Evolutionary conservation across 2,888 invertebrate species (phyloP).

Genomic region (Cephus rjabovi): DNA sequence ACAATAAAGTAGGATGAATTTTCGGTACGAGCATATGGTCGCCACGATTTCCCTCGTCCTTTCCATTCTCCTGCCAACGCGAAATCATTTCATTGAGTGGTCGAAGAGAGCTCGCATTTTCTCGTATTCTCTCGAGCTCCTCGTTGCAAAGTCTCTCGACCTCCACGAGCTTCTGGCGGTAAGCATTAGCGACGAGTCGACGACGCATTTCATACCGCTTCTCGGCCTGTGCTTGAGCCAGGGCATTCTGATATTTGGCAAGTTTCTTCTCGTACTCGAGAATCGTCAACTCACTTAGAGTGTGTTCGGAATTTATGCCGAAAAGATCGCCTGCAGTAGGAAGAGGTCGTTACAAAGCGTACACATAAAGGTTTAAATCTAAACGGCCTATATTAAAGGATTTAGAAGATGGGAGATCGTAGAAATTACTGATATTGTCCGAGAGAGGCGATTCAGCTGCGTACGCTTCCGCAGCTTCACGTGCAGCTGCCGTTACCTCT

Average conservation of each 20-base stretch:
- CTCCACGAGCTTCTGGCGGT: conserved; percentile 60
- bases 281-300: conserved; percentile 42
- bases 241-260: conserved; percentile 54
- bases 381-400: background rate
- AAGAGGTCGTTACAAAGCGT: background rate
- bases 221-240: conserved; percentile 54
- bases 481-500: conserved; percentile 49
- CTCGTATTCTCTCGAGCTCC: conserved; percentile 62
- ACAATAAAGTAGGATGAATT: too few relatives aligned
- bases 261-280: conserved; percentile 55
- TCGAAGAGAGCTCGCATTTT: conserved; percentile 60
- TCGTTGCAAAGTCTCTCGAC: conserved; percentile 66
- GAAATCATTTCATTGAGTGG: conserved; percentile 61
- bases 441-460: conserved; percentile 48
- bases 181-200: conserved; percentile 60
- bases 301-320: conserved; percentile 38
- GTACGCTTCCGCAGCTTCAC: conserved; percentile 48
- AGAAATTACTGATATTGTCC: conserved; percentile 25
- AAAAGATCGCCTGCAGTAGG: conserved; percentile 29
- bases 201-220: conserved; percentile 55
- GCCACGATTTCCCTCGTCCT: conserved; percentile 34
- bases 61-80: conserved; percentile 55
- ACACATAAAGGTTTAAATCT: background rate
- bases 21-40: conserved; percentile 17
- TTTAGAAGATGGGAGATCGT: background rate